phyloP scores from a whole-genome alignment of 2,888 invertebrate species.

The Stenchaetothrips biformis region DNA sequence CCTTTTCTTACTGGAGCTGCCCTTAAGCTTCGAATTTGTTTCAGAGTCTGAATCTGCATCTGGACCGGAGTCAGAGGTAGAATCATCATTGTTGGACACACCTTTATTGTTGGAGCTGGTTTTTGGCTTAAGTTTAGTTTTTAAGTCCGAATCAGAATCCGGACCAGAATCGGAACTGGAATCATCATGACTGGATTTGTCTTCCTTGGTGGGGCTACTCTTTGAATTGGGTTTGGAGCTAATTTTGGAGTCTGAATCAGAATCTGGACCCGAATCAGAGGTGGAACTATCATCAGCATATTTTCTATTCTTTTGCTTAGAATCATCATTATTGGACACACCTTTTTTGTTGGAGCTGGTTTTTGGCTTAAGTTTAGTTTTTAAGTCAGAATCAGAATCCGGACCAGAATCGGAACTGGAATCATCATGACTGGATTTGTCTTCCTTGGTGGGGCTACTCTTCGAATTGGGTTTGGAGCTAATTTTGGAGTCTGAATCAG shows the following conservation, averaged over 20 bases:
- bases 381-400: too few species aligned
- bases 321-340: background rate
- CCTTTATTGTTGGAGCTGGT: background rate
- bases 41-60: background rate
- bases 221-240: too few species aligned
- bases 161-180: background rate
- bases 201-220: too few species aligned
- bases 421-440: background rate
- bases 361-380: background rate
- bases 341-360: background rate
- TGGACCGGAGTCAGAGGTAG: background rate
- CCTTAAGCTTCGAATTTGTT: background rate
- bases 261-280: background rate
- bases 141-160: background rate
- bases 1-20: background rate
- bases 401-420: conserved; percentile 9
- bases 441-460: background rate
- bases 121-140: background rate
- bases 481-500: background rate
- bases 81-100: background rate
- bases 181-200: too few species aligned
- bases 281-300: background rate
- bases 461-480: background rate
- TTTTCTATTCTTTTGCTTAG: background rate
- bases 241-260: too few species aligned